These are phyloP conservation scores for Dione vanillae DNA, from an alignment of 2,888 invertebrate species.

Conservation along the genomic window DNA sequence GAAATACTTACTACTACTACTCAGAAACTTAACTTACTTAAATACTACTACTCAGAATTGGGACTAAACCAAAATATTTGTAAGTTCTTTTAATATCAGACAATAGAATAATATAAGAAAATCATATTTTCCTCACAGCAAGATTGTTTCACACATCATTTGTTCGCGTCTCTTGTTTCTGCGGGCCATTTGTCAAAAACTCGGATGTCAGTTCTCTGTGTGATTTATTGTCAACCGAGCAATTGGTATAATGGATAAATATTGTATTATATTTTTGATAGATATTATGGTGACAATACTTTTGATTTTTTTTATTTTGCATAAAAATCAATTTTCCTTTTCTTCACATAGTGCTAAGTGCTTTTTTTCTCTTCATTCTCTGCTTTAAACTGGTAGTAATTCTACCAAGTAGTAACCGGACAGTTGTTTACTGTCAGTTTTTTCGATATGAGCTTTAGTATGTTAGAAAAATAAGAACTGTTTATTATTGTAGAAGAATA, in stretches of 20 bases:
- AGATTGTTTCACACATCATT: conserved; percentile 72
- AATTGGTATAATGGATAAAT: conserved; percentile 83
- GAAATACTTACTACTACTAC: neutral
- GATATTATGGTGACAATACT: conserved; percentile 53
- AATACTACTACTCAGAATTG: neutral
- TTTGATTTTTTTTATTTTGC: neutral
- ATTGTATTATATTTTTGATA: conserved; percentile 73
- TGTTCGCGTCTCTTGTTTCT: conserved; percentile 74
- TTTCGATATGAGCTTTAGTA: too few relatives aligned
- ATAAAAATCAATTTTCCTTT: neutral
- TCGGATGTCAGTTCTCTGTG: conserved; percentile 74
- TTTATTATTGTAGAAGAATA: too few relatives aligned
- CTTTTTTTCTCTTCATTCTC: too few relatives aligned
- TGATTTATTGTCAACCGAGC: conserved; percentile 76
- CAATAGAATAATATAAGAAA: conserved; percentile 26
- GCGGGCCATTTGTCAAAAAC: conserved; percentile 80
- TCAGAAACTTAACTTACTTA: too few relatives aligned
- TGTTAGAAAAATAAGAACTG: too few relatives aligned
- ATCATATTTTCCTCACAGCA: conserved; percentile 40
- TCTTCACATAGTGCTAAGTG: neutral
- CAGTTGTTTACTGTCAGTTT: too few relatives aligned
- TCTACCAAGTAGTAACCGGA: too few relatives aligned
- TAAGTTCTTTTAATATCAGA: conserved; percentile 8
- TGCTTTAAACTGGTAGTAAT: too few relatives aligned
- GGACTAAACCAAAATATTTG: neutral